Conservation (phyloP, 37 sponge, comb jelly and placozoan genomes). For the Crambe crambe region DNA sequence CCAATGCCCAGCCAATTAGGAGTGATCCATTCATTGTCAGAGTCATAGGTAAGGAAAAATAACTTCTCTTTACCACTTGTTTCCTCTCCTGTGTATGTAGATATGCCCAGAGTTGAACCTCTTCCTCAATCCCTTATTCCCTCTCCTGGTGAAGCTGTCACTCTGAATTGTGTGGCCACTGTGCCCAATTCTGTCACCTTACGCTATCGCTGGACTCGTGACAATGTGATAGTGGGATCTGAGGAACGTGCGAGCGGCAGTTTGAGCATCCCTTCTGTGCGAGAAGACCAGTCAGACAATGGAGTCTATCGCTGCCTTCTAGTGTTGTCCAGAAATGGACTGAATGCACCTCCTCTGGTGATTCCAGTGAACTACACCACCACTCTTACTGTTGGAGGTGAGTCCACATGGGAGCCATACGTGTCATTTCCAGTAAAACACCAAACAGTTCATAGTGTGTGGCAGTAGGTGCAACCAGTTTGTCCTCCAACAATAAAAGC, state of each 20-base stretch:
- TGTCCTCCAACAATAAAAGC: no score
- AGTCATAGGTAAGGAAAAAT: conserved; percentile 19
- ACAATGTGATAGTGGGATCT: background rate
- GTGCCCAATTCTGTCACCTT: background rate
- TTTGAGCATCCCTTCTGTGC: background rate
- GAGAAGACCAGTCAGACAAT: background rate
- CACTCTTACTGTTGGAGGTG: conserved; percentile 25
- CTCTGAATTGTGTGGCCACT: background rate
- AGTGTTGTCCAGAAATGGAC: background rate
- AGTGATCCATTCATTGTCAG: background rate
- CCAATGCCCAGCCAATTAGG: background rate
- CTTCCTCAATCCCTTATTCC: background rate
- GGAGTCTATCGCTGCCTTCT: conserved; percentile 20
- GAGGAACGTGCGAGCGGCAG: background rate
- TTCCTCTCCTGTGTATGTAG: background rate
- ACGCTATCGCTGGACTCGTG: conserved; percentile 2
- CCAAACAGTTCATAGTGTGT: no score
- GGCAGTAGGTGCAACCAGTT: no score
- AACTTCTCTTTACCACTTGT: no score
- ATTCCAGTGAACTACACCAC: background rate
- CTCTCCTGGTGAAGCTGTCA: background rate
- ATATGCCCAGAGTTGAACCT: no score
- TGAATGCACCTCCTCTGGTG: background rate
- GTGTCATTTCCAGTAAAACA: no score
- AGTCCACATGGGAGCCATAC: no score